phyloP scores from a whole-genome alignment of 2,797 vertebrate species.

The Xiphorhynchus erythropygius region DNA sequence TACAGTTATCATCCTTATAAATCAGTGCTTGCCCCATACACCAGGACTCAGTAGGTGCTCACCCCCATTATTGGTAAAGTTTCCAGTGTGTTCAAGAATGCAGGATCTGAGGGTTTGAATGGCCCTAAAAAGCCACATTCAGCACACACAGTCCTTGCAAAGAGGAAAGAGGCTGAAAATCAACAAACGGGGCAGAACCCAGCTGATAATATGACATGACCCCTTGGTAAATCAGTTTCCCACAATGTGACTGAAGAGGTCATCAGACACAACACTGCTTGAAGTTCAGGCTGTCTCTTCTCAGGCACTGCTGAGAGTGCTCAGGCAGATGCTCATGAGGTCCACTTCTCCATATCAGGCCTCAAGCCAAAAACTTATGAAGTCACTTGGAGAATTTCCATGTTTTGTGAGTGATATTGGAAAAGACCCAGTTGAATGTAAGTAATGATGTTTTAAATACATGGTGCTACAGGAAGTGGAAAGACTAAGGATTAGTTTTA shows the following conservation, averaged over 20 bases:
- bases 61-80: neutral
- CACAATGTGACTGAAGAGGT: neutral
- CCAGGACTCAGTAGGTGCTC: neutral
- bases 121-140: neutral
- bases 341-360: neutral
- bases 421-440: slow-evolving; percentile 34
- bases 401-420: slow-evolving; percentile 43
- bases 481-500: neutral
- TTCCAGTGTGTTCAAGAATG: neutral
- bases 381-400: slow-evolving; percentile 49
- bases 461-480: neutral
- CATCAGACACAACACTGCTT: neutral
- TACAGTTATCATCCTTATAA: slow-evolving; percentile 12
- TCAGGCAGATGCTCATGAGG: neutral
- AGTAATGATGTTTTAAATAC: slow-evolving; percentile 26
- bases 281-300: neutral
- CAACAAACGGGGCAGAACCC: neutral
- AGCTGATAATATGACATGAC: neutral
- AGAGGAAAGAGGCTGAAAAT: slow-evolving; percentile 7
- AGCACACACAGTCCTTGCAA: neutral
- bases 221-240: neutral
- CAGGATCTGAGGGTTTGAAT: neutral
- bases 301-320: neutral
- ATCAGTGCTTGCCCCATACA: neutral
- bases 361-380: slow-evolving; percentile 45